Percentiles rank a stretch among this genome's conserved stretches.
These are phyloP conservation scores for Acipenser oxyrinchus DNA, from an alignment of 2,797 vertebrate species.

Conservation along the genomic window DNA sequence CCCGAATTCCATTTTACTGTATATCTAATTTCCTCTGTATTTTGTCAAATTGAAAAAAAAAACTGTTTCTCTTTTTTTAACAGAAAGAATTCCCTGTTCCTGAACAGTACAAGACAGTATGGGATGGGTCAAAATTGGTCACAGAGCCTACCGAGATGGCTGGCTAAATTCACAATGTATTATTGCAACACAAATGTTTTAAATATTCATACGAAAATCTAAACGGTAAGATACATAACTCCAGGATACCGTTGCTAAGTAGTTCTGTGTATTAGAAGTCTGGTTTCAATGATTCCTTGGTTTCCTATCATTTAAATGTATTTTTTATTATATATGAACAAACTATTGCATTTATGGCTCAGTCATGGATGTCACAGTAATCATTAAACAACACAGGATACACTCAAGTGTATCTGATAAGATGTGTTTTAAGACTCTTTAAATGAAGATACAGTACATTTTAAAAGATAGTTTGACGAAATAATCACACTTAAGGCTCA, in stretches of 20 bases:
- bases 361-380: too few species aligned
- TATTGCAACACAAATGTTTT: neutral
- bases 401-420: too few species aligned
- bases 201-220: slow-evolving; percentile 16
- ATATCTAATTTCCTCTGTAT: neutral
- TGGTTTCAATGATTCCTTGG: slow-evolving; percentile 15
- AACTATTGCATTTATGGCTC: too few species aligned
- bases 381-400: too few species aligned
- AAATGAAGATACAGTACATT: too few species aligned
- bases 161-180: slow-evolving; percentile 53
- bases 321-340: slow-evolving; percentile 6
- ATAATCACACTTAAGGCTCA: too few species aligned
- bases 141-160: slow-evolving; percentile 93
- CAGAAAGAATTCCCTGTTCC: slow-evolving; percentile 96
- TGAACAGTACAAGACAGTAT: slow-evolving; percentile 94
- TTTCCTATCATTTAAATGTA: slow-evolving; percentile 25
- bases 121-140: slow-evolving; percentile 87
- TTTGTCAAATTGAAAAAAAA: neutral
- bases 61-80: slow-evolving; percentile 37
- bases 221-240: neutral
- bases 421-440: too few species aligned
- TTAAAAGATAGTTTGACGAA: too few species aligned
- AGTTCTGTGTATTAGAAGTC: slow-evolving; percentile 9
- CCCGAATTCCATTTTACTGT: neutral
- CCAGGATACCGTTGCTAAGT: slow-evolving; percentile 3